phyloP scores from a whole-genome alignment of 2,113 vertebrate species.

The Alligator sinensis region DNA sequence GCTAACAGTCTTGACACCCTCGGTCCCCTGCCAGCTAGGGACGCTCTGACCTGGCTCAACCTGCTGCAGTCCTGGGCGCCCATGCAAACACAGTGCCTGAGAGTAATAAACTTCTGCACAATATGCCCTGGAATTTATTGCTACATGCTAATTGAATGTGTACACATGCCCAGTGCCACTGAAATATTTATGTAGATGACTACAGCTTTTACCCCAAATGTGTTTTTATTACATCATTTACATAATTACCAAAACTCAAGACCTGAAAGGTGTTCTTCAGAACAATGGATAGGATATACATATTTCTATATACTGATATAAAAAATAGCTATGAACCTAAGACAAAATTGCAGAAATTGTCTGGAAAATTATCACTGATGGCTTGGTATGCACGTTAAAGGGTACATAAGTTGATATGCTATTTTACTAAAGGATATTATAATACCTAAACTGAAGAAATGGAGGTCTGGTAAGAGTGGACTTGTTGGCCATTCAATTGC shows the following conservation, averaged over 20 bases:
- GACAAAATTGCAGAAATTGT: not conserved
- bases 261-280: not conserved
- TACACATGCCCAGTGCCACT: too few species aligned
- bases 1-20: too few species aligned
- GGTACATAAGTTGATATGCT: not conserved
- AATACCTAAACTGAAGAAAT: not conserved
- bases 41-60: too few species aligned
- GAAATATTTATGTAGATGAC: too few species aligned
- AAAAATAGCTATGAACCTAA: not conserved
- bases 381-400: not conserved
- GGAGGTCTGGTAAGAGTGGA: not conserved
- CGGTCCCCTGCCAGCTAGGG: too few species aligned
- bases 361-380: not conserved
- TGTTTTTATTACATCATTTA: too few species aligned
- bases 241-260: not conserved
- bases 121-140: too few species aligned
- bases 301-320: not conserved
- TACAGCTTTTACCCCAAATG: too few species aligned
- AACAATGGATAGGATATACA: not conserved
- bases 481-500: not conserved
- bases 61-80: too few species aligned
- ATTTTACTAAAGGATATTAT: not conserved
- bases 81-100: too few species aligned
- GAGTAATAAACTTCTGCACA: too few species aligned
- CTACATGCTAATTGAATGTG: too few species aligned